phyloP scores from a whole-genome alignment of 92 coral and sea anemone species.

The Epizoanthus fatuus region DNA sequence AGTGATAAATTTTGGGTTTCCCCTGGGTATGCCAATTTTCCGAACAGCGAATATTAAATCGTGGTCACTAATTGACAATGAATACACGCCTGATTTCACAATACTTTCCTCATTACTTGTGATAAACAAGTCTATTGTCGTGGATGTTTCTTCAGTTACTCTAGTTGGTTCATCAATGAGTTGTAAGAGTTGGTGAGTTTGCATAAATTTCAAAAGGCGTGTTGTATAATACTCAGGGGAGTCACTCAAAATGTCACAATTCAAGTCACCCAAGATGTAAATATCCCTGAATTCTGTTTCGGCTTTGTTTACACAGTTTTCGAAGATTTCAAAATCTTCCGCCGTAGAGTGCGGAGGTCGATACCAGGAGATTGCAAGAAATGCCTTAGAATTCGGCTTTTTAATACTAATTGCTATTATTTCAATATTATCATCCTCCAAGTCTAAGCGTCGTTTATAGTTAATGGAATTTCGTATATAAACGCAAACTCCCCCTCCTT shows the following conservation, averaged over 20 bases:
- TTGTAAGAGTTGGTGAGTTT: too few relatives aligned
- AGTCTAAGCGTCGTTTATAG: not conserved
- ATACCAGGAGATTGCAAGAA: slow-evolving; percentile 7
- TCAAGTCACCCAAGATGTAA: slow-evolving; percentile 36
- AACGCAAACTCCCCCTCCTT: slow-evolving; percentile 28
- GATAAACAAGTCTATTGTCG: not conserved
- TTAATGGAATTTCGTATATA: slow-evolving; percentile 8
- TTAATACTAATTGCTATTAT: not conserved
- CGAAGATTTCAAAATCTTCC: slow-evolving; percentile 7
- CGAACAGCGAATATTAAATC: too few relatives aligned
- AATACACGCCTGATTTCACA: too few relatives aligned
- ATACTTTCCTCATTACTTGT: too few relatives aligned
- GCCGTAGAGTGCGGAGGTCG: not conserved
- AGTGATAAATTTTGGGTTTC: too few relatives aligned
- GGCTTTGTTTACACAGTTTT: slow-evolving; percentile 29
- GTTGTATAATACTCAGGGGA: not conserved
- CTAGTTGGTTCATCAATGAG: not conserved
- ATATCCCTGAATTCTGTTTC: slow-evolving; percentile 30
- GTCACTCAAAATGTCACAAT: slow-evolving; percentile 8
- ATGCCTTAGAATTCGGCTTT: slow-evolving; percentile 14
- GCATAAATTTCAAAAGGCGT: too few relatives aligned
- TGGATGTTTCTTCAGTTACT: not conserved
- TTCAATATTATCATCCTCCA: slow-evolving; percentile 22
- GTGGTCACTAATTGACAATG: too few relatives aligned
- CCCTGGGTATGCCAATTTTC: too few relatives aligned